A percentile compares a stretch with the other conserved stretches of the same genome.
These are phyloP conservation scores for Aromia moschata DNA, from an alignment of 2,888 invertebrate species.

Conservation along the genomic window DNA sequence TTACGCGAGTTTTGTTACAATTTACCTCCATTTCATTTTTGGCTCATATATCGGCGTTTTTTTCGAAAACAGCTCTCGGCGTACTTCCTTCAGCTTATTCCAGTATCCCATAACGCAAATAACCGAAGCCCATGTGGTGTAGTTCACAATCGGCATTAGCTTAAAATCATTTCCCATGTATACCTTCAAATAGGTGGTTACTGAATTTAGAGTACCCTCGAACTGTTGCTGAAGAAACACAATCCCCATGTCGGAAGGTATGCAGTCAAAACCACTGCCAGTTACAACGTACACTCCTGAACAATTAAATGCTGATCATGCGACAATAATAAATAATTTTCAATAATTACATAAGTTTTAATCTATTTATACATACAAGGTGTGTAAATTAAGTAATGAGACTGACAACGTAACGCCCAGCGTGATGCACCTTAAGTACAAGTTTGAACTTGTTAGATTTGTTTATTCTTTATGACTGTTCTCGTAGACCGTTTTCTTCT, in stretches of 20 bases:
- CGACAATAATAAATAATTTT: too few relatives aligned
- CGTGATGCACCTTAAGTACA: too few relatives aligned
- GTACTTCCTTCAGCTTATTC: conserved; percentile 71
- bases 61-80: conserved; percentile 70
- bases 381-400: too few relatives aligned
- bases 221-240: conserved; percentile 80
- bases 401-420: too few relatives aligned
- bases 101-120: conserved; percentile 77
- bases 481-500: too few relatives aligned
- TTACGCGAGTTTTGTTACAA: too few relatives aligned
- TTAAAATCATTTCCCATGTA: conserved; percentile 46
- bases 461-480: too few relatives aligned
- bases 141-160: conserved; percentile 70
- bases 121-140: conserved; percentile 91
- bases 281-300: conserved; percentile 81
- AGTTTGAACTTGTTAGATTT: too few relatives aligned
- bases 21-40: conserved; percentile 59
- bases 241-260: conserved; percentile 88
- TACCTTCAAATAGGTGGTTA: conserved; percentile 73
- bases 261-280: conserved; percentile 92
- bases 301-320: too few relatives aligned
- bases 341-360: too few relatives aligned
- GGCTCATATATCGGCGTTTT: conserved; percentile 69
- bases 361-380: too few relatives aligned
- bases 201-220: conserved; percentile 80